Evolutionary conservation across 2,797 vertebrate species (phyloP).

Genomic region (Myotis findleyi): DNA sequence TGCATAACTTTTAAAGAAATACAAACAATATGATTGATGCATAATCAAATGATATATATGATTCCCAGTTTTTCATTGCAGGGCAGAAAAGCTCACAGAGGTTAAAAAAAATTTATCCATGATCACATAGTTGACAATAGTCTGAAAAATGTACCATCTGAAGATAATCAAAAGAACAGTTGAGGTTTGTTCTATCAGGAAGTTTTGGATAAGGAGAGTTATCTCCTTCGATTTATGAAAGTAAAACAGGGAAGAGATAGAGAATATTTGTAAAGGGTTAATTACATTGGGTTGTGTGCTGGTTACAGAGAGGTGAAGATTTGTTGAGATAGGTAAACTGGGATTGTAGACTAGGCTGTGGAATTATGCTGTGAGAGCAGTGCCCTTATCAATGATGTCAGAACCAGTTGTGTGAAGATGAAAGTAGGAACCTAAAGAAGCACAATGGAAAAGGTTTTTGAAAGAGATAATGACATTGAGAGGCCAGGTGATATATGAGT

Average conservation of each 20-base stretch:
- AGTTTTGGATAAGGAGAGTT: neutral
- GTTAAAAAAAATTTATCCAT: neutral
- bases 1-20: neutral
- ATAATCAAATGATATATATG: neutral
- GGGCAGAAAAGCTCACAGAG: neutral
- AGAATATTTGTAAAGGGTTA: neutral
- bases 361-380: neutral
- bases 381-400: neutral
- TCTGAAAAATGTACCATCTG: neutral
- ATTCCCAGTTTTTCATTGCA: neutral
- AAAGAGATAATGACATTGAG: neutral
- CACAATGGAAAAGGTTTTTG: neutral
- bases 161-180: neutral
- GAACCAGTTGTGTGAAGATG: neutral
- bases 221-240: neutral
- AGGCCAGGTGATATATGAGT: rapidly evolving
- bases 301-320: neutral
- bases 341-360: rapidly evolving
- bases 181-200: neutral
- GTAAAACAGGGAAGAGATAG: neutral
- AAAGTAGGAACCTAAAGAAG: neutral
- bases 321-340: neutral
- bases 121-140: neutral
- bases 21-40: neutral
- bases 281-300: neutral